These are phyloP conservation scores for Calephelis nemesis DNA, from an alignment of 1,140 invertebrate genomes.

Conservation along the genomic window DNA sequence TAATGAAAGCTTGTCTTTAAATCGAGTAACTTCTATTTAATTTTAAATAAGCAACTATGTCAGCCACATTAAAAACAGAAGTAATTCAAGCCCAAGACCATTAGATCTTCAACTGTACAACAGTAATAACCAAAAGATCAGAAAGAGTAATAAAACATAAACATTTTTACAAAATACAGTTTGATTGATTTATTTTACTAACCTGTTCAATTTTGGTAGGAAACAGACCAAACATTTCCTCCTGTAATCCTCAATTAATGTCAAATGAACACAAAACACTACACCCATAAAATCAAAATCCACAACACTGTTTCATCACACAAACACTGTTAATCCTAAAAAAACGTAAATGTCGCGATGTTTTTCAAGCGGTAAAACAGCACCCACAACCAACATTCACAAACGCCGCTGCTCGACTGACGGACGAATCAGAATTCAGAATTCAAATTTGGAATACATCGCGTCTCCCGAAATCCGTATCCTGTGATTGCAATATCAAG, in stretches of 20 bases:
- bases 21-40: too few species aligned
- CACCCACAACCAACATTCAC: not conserved
- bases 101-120: too few species aligned
- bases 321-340: constrained; percentile 3
- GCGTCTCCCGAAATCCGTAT: not conserved
- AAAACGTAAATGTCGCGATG: constrained; percentile 15
- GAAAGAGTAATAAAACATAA: not conserved
- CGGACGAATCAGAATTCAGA: constrained; percentile 11
- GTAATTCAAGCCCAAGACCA: too few species aligned
- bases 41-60: too few species aligned
- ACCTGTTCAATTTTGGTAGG: constrained; percentile 8
- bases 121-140: too few species aligned
- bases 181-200: constrained; percentile 2
- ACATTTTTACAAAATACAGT: constrained; percentile 4
- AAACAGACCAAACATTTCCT: constrained; percentile 15
- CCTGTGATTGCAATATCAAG: not conserved
- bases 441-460: not conserved
- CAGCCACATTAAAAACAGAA: too few species aligned
- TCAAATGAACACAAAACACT: constrained; percentile 13
- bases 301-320: constrained; percentile 2
- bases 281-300: constrained; percentile 15
- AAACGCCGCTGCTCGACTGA: not conserved
- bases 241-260: constrained; percentile 7
- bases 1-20: too few species aligned
- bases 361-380: not conserved